Evolutionary conservation across 2,113 vertebrate species (phyloP).

Genomic region (Silurus asotus): DNA sequence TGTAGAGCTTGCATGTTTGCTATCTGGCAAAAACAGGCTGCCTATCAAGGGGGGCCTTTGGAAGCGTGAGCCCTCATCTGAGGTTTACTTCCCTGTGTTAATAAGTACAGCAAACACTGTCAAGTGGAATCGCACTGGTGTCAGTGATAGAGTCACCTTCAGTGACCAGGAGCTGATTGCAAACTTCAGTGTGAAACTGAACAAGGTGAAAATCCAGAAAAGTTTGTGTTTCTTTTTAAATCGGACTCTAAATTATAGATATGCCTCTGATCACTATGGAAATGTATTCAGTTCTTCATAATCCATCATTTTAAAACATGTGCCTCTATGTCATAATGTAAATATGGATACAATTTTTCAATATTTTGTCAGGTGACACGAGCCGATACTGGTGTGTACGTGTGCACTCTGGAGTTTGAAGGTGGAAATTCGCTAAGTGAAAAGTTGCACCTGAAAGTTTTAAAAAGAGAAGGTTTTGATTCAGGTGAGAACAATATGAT

Average conservation of each 20-base stretch:
- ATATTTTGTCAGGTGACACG: background rate
- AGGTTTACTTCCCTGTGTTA: background rate
- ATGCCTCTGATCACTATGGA: background rate
- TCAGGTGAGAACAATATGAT: slow-evolving; percentile 1
- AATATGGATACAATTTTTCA: background rate
- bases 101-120: accelerated
- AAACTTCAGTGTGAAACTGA: slow-evolving; percentile 5
- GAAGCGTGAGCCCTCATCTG: background rate
- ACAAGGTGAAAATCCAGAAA: slow-evolving; percentile 3
- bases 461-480: background rate
- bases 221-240: background rate
- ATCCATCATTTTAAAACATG: background rate
- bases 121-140: background rate
- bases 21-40: background rate
- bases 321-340: background rate
- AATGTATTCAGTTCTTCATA: background rate
- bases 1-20: slow-evolving; percentile 28
- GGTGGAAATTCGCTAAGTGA: background rate
- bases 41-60: slow-evolving; percentile 14
- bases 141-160: background rate
- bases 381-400: background rate
- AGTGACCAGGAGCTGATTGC: background rate
- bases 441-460: background rate
- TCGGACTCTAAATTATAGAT: background rate
- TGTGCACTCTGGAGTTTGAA: slow-evolving; percentile 30